Base-by-base conservation (phyloP, 2,888 invertebrate genomes). In the Formica aserva region DNA sequence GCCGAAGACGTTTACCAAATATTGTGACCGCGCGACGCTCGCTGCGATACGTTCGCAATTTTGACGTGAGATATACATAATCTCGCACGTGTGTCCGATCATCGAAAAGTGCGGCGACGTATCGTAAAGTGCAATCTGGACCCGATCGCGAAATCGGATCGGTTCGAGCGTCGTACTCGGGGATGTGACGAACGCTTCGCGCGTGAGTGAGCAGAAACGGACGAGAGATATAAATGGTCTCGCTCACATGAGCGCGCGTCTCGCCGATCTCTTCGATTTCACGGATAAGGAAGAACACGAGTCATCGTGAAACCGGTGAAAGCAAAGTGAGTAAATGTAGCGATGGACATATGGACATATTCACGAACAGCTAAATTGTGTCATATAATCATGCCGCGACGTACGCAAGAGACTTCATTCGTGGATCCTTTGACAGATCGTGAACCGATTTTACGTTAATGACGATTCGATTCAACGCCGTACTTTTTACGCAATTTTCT, bases 271-370 rank as follows among this genome's bases (percentile, higher is more conserved):
- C 77, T 84, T 78, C 81, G 48, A 76, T 76, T 69, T 72, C 75
- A 63, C 83, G 66, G 74, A 62, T 75, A 83, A 88, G 84, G 75
- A 67, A 41, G 60, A 74, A 60, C 72, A 63, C 72, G 71, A 66
- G 81, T 71, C 80, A 80, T 57, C 69, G 83, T 88, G 88, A 85
- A 84, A 38, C 86, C 86, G 67, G 74, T 83, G 67, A 88, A 90
- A 85, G 52, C 83, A 41, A 89, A 89, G 89, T 89, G 88, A 62
- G 89, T 90, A 84, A 13, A 57, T 32, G 1, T 26, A 13, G 32
- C 26, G 66, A 4, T n/a, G 48, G 26, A 32, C 15, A 8, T 11
- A 26, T 15, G n/a, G n/a, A 52, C 52, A n/a, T 29, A 38, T n/a
- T 22, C 38, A 26, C 13, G 26, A n/a, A 3, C 32, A 29, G 62